Percentiles rank a stretch among this genome's conserved stretches.
These are phyloP conservation scores for Pachliopta kotzebuea DNA, from an alignment of 2,888 invertebrate genomes.

Conservation along the genomic window DNA sequence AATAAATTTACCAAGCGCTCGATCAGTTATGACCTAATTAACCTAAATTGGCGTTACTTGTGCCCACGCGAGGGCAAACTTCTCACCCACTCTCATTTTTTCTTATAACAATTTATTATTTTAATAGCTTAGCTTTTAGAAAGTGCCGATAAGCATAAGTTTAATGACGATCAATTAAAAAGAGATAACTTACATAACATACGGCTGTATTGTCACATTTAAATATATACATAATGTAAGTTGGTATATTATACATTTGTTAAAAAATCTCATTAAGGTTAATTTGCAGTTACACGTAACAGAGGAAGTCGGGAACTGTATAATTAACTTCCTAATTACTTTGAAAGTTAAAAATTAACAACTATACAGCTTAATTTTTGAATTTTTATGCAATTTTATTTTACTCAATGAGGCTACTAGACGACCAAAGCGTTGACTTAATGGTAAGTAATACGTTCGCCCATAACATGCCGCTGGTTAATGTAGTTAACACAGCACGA, in stretches of 20 bases:
- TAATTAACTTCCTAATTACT: no score
- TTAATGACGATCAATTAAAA: not conserved
- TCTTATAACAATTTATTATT: conserved; percentile 1
- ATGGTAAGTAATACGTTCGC: no score
- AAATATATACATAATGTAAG: not conserved
- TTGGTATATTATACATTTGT: no score
- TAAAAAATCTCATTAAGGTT: no score
- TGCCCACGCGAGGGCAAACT: conserved; percentile 27
- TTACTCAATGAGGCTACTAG: no score
- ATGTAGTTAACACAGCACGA: no score
- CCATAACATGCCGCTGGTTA: no score
- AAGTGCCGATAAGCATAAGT: not conserved
- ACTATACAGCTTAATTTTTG: no score
- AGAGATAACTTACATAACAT: not conserved
- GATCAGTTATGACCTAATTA: conserved; percentile 29
- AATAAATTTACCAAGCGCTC: conserved; percentile 24
- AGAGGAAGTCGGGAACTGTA: no score
- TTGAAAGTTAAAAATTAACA: no score
- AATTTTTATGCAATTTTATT: not conserved
- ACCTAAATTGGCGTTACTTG: conserved; percentile 23
- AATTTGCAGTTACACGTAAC: no score
- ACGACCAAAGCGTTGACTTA: no score
- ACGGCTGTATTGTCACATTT: not conserved
- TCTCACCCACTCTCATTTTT: conserved; percentile 26
- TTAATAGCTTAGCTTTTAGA: conserved; percentile 4